A percentile compares a stretch with the other conserved stretches of the same genome.
phyloP scores from a whole-genome alignment of 2,888 invertebrate genomes.

The Macropis europaea region DNA sequence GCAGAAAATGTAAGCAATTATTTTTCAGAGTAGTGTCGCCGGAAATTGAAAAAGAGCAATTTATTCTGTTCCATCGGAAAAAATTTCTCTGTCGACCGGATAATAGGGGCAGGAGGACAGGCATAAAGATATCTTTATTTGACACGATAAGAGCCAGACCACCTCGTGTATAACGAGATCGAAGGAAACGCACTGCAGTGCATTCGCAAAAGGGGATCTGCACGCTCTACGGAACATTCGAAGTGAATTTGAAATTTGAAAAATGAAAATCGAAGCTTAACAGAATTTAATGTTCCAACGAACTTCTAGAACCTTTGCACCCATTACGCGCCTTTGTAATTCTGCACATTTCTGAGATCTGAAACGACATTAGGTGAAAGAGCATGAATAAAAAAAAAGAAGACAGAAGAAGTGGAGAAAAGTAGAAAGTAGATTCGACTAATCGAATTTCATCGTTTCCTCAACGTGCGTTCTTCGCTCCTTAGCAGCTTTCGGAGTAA shows the following conservation, averaged over 20 bases:
- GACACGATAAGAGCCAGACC: not conserved
- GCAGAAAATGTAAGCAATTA: too few species aligned
- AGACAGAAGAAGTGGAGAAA: not conserved
- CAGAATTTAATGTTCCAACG: not conserved
- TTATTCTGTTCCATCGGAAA: too few species aligned
- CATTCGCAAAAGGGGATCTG: not conserved
- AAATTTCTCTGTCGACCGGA: not conserved
- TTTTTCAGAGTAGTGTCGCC: too few species aligned
- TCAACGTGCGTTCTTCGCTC: not conserved
- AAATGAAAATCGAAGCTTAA: conserved; percentile 8
- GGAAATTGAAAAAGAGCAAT: too few species aligned
- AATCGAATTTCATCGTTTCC: conserved; percentile 2
- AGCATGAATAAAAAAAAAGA: not conserved
- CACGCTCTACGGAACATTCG: not conserved
- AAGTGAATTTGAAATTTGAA: conserved; percentile 8
- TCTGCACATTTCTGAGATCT: not conserved
- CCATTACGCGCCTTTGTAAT: not conserved
- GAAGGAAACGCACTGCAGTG: not conserved
- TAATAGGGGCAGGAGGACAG: not conserved
- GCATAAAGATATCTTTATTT: not conserved
- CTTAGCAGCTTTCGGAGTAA: not conserved
- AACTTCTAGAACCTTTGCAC: not conserved
- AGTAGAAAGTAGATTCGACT: not conserved
- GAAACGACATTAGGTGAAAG: not conserved
- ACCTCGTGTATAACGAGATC: not conserved